A percentile compares a stretch with the other conserved stretches of the same genome.
Evolutionary conservation across 2,797 vertebrate genomes (phyloP).

Genomic region (Gallinago solitaria): DNA sequence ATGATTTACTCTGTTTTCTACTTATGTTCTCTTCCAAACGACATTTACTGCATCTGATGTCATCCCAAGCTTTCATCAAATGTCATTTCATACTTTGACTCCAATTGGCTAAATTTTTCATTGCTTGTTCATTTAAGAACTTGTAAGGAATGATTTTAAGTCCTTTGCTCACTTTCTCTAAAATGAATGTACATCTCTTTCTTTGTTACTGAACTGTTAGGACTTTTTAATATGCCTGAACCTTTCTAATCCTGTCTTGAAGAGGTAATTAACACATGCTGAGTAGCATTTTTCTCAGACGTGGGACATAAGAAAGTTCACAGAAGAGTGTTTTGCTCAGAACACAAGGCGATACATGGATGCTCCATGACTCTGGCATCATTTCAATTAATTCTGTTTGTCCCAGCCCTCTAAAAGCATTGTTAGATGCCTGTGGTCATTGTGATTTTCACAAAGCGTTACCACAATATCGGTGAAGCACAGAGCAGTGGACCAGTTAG

Average conservation of each 20-base stretch:
- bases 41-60: neutral
- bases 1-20: neutral
- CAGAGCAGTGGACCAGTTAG: neutral
- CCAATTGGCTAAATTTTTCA: neutral
- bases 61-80: neutral
- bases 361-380: neutral
- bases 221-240: neutral
- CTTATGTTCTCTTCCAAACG: neutral
- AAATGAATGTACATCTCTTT: neutral
- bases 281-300: neutral
- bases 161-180: neutral
- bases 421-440: neutral
- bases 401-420: neutral
- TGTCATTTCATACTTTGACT: neutral
- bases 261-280: neutral
- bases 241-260: neutral
- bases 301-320: neutral
- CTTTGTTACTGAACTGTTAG: neutral
- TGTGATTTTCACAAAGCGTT: neutral
- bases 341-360: neutral
- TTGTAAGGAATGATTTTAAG: neutral
- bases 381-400: neutral
- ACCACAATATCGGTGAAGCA: neutral
- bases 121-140: neutral
- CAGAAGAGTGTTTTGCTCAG: neutral